Conservation (phyloP, 1,140 invertebrate species). For the Apis florea region DNA sequence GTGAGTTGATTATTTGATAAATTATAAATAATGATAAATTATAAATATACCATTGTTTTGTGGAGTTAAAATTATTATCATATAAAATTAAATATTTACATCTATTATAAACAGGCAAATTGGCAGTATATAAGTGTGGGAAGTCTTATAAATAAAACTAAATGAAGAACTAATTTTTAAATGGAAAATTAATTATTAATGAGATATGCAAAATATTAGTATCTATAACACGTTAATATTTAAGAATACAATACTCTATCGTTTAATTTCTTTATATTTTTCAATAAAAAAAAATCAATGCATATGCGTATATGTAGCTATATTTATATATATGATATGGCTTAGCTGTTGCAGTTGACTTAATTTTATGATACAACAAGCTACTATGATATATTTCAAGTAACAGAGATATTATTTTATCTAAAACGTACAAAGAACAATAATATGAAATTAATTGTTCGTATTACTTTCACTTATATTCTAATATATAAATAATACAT, state of each 20-base stretch:
- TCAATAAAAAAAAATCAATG: conserved; percentile 16
- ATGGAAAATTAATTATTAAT: background rate
- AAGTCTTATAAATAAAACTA: conserved; percentile 66
- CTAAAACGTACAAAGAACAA: background rate
- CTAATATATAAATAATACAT: background rate
- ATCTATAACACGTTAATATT: conserved; percentile 15
- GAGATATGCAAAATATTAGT: conserved; percentile 16
- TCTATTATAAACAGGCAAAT: conserved; percentile 72
- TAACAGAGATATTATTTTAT: conserved; percentile 14
- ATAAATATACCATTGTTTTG: background rate
- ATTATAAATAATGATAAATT: too few species aligned
- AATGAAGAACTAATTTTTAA: conserved; percentile 31
- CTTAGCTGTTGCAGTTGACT: conserved; percentile 15
- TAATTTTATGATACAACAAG: conserved; percentile 1
- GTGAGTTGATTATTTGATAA: conserved; percentile 77
- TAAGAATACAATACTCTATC: conserved; percentile 18
- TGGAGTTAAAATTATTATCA: background rate
- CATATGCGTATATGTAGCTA: background rate
- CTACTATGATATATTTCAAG: background rate
- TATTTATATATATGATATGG: conserved; percentile 14
- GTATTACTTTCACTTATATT: background rate
- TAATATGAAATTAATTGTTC: background rate
- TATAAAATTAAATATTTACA: background rate
- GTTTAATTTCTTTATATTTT: conserved; percentile 18
- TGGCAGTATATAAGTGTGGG: conserved; percentile 77